phyloP scores from a whole-genome alignment of 2,888 invertebrate species.

The Erpobdella octoculata region DNA sequence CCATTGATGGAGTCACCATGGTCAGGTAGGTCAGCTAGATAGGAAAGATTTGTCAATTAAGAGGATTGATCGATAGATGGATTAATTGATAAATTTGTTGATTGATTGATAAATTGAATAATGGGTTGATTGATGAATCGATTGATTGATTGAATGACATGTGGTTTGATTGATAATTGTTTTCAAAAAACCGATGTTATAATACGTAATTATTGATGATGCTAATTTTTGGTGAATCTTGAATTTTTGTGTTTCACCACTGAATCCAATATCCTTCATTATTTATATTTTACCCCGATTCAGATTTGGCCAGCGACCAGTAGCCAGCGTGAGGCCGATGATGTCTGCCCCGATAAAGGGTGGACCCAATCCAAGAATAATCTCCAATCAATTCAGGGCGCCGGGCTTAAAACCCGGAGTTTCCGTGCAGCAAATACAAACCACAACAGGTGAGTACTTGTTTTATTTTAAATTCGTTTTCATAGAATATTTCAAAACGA shows the following conservation, averaged over 20 bases:
- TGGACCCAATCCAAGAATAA: conserved; percentile 36
- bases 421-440: conserved; percentile 86
- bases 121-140: neutral
- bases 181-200: no score
- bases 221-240: no score
- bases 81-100: neutral
- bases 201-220: no score
- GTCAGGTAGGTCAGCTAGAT: conserved; percentile 6
- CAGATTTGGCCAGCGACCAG: conserved; percentile 49
- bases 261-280: neutral
- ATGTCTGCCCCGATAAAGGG: conserved; percentile 57
- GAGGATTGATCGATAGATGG: neutral
- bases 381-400: conserved; percentile 16
- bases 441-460: conserved; percentile 64
- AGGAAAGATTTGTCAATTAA: no score
- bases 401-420: conserved; percentile 66
- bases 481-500: neutral
- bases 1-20: conserved; percentile 19
- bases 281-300: neutral
- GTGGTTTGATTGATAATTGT: no score
- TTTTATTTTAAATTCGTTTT: neutral
- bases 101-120: neutral
- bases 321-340: conserved; percentile 70
- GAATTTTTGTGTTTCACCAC: neutral
- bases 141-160: neutral